Percentiles rank a stretch among this genome's conserved stretches.
Conservation (phyloP, 2,113 vertebrate species). For the Brachyhypopomus occidentalis region DNA sequence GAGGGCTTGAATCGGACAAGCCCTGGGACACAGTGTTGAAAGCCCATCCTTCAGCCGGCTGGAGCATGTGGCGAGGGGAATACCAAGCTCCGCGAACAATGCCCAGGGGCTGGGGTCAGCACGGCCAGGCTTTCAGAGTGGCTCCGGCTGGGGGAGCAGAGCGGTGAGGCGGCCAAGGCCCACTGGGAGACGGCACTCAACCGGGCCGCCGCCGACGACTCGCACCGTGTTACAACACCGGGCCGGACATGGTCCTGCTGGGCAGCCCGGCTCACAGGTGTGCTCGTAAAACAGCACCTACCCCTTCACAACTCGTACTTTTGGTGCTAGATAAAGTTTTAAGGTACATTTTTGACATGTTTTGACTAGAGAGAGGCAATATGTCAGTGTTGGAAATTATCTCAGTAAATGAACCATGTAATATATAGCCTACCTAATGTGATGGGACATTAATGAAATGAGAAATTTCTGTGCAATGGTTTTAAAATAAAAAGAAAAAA, state of each 20-base stretch:
- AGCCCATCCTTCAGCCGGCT: slow-evolving; percentile 62
- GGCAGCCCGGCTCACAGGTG: not conserved
- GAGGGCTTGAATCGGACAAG: slow-evolving; percentile 42
- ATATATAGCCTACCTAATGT: too few species aligned
- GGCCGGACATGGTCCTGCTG: not conserved
- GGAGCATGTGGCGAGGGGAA: slow-evolving; percentile 75
- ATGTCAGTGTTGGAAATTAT: too few species aligned
- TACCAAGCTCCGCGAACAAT: slow-evolving; percentile 79
- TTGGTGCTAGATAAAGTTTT: not conserved
- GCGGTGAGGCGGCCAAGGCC: slow-evolving; percentile 35
- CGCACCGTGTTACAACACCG: not conserved
- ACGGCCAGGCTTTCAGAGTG: slow-evolving; percentile 58
- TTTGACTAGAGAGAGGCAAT: too few species aligned
- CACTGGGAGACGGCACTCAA: not conserved
- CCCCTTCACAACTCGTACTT: not conserved
- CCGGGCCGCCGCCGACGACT: slow-evolving; percentile 15
- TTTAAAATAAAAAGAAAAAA: too few species aligned
- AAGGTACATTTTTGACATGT: too few species aligned
- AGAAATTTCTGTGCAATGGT: too few species aligned
- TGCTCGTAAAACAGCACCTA: not conserved
- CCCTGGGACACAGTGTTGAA: slow-evolving; percentile 41
- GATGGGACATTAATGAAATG: too few species aligned
- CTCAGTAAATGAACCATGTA: too few species aligned
- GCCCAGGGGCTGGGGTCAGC: slow-evolving; percentile 71
- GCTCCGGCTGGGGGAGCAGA: slow-evolving; percentile 37